Conservation (phyloP, 2,888 invertebrate species). For the Acanthosoma haemorrhoidale region DNA sequence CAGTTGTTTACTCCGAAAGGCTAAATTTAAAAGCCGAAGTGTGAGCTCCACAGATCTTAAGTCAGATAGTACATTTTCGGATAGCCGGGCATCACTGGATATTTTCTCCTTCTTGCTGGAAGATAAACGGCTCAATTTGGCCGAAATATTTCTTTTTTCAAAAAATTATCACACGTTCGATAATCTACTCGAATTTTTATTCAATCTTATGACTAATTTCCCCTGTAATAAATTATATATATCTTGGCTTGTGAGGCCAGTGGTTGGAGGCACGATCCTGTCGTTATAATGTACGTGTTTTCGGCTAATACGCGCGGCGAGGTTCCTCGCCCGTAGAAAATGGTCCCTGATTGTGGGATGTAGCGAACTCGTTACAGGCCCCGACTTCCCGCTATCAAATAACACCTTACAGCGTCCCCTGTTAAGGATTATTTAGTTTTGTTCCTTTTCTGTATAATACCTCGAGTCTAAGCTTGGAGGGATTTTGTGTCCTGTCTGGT, state of each 20-base stretch:
- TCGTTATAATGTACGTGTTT: conserved; percentile 4
- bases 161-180: neutral
- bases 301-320: conserved; percentile 4
- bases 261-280: conserved; percentile 7
- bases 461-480: neutral
- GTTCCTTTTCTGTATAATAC: neutral
- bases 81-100: neutral
- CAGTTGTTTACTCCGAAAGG: neutral
- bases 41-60: neutral
- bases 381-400: neutral
- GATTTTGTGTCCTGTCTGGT: too few relatives aligned
- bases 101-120: neutral
- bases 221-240: conserved; percentile 5
- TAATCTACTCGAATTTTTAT: neutral
- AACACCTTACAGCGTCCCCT: conserved; percentile 5
- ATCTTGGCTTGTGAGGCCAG: too few relatives aligned
- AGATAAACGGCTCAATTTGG: too few relatives aligned
- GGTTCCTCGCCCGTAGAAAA: conserved; percentile 5
- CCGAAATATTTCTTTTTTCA: too few relatives aligned
- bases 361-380: neutral
- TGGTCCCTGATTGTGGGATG: conserved; percentile 12
- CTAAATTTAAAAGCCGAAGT: neutral
- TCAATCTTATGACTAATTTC: neutral
- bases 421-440: conserved; percentile 2
- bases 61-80: neutral